phyloP scores from a whole-genome alignment of 2,113 vertebrate species.

The Gobiocypris rarus region DNA sequence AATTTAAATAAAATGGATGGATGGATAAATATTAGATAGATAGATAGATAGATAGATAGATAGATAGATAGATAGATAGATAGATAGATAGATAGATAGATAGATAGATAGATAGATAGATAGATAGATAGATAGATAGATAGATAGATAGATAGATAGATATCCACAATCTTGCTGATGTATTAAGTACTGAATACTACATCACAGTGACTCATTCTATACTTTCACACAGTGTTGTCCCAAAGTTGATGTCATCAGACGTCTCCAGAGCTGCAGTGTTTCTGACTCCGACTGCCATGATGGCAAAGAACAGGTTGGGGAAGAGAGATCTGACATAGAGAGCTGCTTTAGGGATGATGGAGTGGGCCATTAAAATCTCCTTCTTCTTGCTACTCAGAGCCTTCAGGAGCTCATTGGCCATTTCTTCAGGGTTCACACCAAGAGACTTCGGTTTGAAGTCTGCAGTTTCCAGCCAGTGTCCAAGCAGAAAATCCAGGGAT shows the following conservation, averaged over 20 bases:
- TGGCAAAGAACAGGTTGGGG: conserved; percentile 88
- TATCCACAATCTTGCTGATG: too few relatives aligned
- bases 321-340: conserved; percentile 85
- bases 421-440: conserved; percentile 81
- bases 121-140: too few relatives aligned
- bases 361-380: conserved; percentile 89
- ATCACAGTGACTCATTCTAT: background rate
- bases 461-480: conserved; percentile 55
- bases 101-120: too few relatives aligned
- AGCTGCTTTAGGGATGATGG: conserved; percentile 85
- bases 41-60: too few relatives aligned
- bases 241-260: background rate
- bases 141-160: too few relatives aligned
- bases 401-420: conserved; percentile 82
- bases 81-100: too few relatives aligned
- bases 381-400: conserved; percentile 84
- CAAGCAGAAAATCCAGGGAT: background rate
- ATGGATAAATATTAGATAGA: too few relatives aligned
- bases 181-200: background rate
- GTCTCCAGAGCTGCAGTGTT: conserved; percentile 71
- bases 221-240: background rate
- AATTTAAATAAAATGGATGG: too few relatives aligned
- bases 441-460: conserved; percentile 81
- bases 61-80: too few relatives aligned
- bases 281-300: conserved; percentile 88